These are phyloP conservation scores for Meriones unguiculatus DNA, from an alignment of 2,113 vertebrate species.

Conservation along the genomic window DNA sequence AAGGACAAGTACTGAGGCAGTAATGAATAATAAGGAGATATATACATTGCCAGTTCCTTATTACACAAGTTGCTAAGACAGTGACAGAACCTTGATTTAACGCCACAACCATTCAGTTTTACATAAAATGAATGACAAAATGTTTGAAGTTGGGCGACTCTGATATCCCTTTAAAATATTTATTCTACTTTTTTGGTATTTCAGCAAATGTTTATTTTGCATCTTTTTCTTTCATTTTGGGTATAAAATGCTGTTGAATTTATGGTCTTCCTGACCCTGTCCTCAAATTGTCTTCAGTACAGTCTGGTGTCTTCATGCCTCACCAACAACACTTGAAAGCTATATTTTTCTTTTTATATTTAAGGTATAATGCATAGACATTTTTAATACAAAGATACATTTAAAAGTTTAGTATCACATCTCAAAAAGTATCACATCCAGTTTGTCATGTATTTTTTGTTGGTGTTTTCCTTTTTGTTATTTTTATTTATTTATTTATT, in stretches of 20 bases:
- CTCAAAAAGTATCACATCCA: not conserved
- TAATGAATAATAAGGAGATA: not conserved
- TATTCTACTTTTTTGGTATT: not conserved
- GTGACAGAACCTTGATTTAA: constrained; percentile 8
- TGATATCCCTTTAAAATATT: not conserved
- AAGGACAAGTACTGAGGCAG: not conserved
- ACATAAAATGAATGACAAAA: not conserved
- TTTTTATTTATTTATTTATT: not conserved
- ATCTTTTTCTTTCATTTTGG: not conserved
- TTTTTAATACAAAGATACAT: not conserved
- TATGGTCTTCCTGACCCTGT: not conserved
- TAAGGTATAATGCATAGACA: not conserved
- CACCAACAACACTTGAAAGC: not conserved
- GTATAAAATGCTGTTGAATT: not conserved
- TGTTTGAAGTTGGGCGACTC: not conserved
- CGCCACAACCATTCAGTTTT: rapidly evolving
- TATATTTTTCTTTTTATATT: not conserved
- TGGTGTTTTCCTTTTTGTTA: not conserved
- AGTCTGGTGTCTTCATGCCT: not conserved
- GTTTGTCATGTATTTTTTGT: not conserved
- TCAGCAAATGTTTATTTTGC: not conserved
- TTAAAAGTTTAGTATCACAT: not conserved
- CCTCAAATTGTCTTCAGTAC: not conserved
- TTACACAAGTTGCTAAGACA: not conserved
- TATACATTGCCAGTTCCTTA: not conserved